A percentile compares a stretch with the other conserved stretches of the same genome.
Evolutionary conservation across 1,140 invertebrate species (phyloP).

Genomic region (Lysiphlebus fabarum): DNA sequence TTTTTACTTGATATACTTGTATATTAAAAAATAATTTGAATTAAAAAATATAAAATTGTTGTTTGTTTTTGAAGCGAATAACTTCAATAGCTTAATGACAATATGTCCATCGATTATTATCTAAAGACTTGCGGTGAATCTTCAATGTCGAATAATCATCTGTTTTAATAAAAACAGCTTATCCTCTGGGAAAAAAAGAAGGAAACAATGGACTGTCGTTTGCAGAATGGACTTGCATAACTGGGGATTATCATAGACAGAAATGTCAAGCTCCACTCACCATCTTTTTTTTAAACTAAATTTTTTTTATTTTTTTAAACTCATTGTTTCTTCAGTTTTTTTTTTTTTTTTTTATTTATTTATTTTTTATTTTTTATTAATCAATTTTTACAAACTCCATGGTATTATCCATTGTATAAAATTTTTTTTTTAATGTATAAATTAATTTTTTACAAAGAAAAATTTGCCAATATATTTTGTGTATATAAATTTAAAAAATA

Average conservation of each 20-base stretch:
- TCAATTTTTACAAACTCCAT: too few relatives aligned
- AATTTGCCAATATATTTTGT: too few relatives aligned
- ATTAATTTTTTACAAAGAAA: too few relatives aligned
- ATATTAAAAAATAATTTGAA: too few relatives aligned
- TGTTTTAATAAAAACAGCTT: constrained; percentile 47
- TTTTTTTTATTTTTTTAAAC: constrained; percentile 1
- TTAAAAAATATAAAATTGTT: too few relatives aligned
- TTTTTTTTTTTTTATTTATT: too few relatives aligned
- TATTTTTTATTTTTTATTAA: too few relatives aligned
- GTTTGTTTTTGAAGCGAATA: not conserved
- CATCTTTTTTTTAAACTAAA: not conserved
- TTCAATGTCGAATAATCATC: constrained; percentile 42
- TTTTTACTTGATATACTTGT: too few relatives aligned
- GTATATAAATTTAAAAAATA: too few relatives aligned
- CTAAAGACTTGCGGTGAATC: constrained; percentile 23
- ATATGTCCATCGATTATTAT: constrained; percentile 32
- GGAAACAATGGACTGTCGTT: constrained; percentile 21
- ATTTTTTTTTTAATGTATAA: too few relatives aligned
- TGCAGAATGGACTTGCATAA: constrained; percentile 7
- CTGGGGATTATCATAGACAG: constrained; percentile 15
- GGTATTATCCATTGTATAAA: too few relatives aligned
- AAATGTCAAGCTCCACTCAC: not conserved
- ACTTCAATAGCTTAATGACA: constrained; percentile 19
- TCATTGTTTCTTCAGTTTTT: too few relatives aligned
- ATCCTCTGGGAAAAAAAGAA: constrained; percentile 21